These are phyloP conservation scores for Amia ocellicauda DNA, from an alignment of 2,113 vertebrate genomes.

Conservation along the genomic window DNA sequence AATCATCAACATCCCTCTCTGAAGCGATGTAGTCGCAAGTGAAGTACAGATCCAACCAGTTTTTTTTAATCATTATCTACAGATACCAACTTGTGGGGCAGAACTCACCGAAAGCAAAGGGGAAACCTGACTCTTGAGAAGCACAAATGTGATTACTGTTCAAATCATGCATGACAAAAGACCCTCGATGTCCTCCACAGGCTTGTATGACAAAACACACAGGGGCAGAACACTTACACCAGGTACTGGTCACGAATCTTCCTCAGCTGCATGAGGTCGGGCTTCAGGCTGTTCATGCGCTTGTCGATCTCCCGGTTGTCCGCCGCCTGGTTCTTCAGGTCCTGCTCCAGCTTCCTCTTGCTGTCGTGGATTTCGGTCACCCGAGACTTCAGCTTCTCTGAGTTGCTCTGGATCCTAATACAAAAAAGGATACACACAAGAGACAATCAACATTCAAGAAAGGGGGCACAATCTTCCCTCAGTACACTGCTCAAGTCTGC, in stretches of 20 bases:
- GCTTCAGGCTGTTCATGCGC: constrained; percentile 80
- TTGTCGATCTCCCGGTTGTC: constrained; percentile 81
- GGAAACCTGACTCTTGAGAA: too few relatives aligned
- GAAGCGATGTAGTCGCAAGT: too few relatives aligned
- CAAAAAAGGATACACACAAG: too few relatives aligned
- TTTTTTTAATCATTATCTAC: not conserved
- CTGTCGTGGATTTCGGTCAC: constrained; percentile 74
- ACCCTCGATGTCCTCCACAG: too few relatives aligned
- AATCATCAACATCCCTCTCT: too few relatives aligned
- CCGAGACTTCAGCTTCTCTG: constrained; percentile 72
- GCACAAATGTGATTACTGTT: too few relatives aligned
- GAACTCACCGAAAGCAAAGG: too few relatives aligned
- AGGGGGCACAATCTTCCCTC: too few relatives aligned
- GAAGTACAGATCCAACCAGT: too few relatives aligned
- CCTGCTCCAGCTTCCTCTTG: constrained; percentile 75
- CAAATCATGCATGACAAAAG: too few relatives aligned
- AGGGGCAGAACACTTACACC: constrained; percentile 55
- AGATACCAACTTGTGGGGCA: not conserved
- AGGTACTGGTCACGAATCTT: constrained; percentile 77
- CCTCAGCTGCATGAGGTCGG: constrained; percentile 76
- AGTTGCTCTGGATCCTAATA: constrained; percentile 71
- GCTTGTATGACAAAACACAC: too few relatives aligned
- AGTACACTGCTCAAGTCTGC: too few relatives aligned
- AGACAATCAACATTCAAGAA: not conserved
- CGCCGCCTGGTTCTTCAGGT: constrained; percentile 68